Conservation (phyloP, 2,797 vertebrate species). For the Clarias laeviceps region DNA sequence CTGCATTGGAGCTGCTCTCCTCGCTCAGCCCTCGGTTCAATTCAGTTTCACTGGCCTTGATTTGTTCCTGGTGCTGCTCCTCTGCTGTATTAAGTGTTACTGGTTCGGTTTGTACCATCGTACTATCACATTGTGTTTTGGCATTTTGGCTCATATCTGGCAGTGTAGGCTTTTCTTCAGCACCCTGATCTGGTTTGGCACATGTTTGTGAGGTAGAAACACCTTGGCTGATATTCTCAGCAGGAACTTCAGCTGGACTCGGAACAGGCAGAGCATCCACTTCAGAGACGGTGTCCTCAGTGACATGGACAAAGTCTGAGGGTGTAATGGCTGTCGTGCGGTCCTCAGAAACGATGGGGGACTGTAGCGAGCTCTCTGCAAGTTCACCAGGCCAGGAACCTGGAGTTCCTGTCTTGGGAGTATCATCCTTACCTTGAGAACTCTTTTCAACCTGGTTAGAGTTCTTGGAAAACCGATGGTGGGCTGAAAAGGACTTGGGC, state of each 20-base stretch:
- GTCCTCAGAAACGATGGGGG: constrained; percentile 89
- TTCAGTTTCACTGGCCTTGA: constrained; percentile 72
- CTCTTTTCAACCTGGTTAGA: constrained; percentile 70
- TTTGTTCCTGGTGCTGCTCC: constrained; percentile 58
- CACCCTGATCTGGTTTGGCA: constrained; percentile 70
- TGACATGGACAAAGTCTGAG: constrained; percentile 88
- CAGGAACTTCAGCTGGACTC: constrained; percentile 69
- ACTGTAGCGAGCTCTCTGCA: constrained; percentile 86
- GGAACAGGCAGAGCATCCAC: constrained; percentile 82
- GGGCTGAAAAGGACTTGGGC: constrained; percentile 92
- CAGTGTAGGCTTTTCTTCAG: constrained; percentile 65
- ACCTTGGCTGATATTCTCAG: constrained; percentile 70
- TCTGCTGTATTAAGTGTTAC: constrained; percentile 59
- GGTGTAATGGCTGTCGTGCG: constrained; percentile 91
- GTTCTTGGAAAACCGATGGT: constrained; percentile 87
- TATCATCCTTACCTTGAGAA: constrained; percentile 69
- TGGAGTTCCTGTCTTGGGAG: constrained; percentile 68
- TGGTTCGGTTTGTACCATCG: constrained; percentile 71
- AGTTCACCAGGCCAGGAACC: constrained; percentile 79
- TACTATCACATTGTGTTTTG: constrained; percentile 51
- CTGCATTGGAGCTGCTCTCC: constrained; percentile 70
- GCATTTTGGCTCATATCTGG: constrained; percentile 61
- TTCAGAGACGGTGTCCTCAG: constrained; percentile 92
- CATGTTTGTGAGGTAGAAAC: constrained; percentile 82
- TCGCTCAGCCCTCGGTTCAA: constrained; percentile 64